Evolutionary conservation across 2,797 vertebrate species (phyloP), one percentile per base, ranked within the genome.

Genomic region (Dermochelys coriacea): DNA sequence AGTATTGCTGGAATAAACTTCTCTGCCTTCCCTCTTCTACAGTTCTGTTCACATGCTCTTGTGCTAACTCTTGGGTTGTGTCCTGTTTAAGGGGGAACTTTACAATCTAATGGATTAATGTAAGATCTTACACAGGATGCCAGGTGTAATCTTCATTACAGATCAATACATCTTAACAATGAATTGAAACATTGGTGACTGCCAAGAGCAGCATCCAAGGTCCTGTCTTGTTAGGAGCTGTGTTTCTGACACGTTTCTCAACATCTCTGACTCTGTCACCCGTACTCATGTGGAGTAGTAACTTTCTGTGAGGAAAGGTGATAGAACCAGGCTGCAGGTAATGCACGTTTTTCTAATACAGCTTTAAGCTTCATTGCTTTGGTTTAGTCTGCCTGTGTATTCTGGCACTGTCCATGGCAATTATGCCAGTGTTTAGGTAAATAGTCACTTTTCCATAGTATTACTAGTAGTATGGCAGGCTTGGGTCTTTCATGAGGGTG

Each of bases 1-100:
- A 77, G 81, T 37, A 41, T 80, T 82, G 91, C 95, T 90, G 1
- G 82, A 98, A 98, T 98, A 98, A 98, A 98, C 52, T 54, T 91
- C 91, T 97, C 87, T 96, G 96, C 92, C 94, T 91, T 96, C 94
- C 96, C 87, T 90, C 92, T 91, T 78, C 78, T 37, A 86, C 92
- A 84, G 86, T 82, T 95, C 34, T 79, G 10, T 92, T 82, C 74
- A 21, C 82, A 25, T 89, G 1, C 0, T 61, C 45, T 92, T 81
- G 84, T 29, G 7, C 0, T 82, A 12, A 52, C 29, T 41, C 8
- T 47, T 78, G n/a, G 15, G 77, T 9, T 61, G 27, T 25, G 57
- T 16, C 41, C 27, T 1, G 10, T 41, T 81, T 88, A 6, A 45
- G n/a, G 34, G 57, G 79, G 41, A 23, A 41, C 54, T 19, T 16